phyloP scores from a whole-genome alignment of 2,888 invertebrate species.

The Scaptomyza tumidula region DNA sequence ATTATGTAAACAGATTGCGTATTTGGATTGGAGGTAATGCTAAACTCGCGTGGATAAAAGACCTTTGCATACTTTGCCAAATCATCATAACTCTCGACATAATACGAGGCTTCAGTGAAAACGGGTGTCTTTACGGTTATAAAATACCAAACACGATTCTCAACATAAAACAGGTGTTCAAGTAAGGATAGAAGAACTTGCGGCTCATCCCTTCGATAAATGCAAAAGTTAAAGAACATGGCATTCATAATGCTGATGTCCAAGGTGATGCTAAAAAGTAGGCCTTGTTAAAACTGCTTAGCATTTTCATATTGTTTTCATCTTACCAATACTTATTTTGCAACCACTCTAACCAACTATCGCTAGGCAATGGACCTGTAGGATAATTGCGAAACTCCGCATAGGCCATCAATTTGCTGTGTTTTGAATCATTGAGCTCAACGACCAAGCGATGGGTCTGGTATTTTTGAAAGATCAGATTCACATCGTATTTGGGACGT shows the following conservation, averaged over 20 bases:
- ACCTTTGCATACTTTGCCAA: slow-evolving; percentile 46
- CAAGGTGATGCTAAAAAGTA: slow-evolving; percentile 32
- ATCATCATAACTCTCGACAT: slow-evolving; percentile 48
- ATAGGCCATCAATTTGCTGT: slow-evolving; percentile 55
- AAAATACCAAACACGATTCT: slow-evolving; percentile 59
- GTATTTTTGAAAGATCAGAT: slow-evolving; percentile 58
- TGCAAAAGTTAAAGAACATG: slow-evolving; percentile 68
- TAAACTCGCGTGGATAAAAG: slow-evolving; percentile 70
- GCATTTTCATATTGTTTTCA: not conserved
- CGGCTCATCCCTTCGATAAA: slow-evolving; percentile 50
- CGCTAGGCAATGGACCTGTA: slow-evolving; percentile 54
- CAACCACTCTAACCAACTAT: slow-evolving; percentile 77
- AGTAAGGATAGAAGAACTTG: slow-evolving; percentile 50
- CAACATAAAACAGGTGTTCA: slow-evolving; percentile 61
- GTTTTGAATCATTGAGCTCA: not conserved
- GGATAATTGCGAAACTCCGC: slow-evolving; percentile 78
- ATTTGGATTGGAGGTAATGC: slow-evolving; percentile 44
- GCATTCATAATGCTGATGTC: slow-evolving; percentile 63
- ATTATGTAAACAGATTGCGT: slow-evolving; percentile 65
- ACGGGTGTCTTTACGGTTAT: slow-evolving; percentile 55
- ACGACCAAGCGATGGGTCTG: slow-evolving; percentile 70
- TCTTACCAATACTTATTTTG: slow-evolving; percentile 71
- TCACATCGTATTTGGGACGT: slow-evolving; percentile 38
- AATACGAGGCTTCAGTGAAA: slow-evolving; percentile 16
- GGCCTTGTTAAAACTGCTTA: not conserved